Conservation (phyloP, 2,888 invertebrate species). For the Branchipolynoe longqiensis region DNA sequence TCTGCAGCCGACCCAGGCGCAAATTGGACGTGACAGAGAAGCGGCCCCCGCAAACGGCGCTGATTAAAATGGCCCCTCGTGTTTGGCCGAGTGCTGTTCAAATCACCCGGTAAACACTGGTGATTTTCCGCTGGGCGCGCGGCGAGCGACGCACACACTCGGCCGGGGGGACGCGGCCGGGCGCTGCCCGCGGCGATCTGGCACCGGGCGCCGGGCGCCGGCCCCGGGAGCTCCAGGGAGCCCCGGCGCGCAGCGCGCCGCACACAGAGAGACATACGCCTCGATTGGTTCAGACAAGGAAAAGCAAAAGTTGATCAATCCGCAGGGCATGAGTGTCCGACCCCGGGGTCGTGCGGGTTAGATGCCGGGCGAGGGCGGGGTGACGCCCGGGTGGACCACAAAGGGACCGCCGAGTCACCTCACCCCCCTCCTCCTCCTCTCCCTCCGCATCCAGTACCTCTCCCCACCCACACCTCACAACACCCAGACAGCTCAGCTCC, state of each 20-base stretch:
- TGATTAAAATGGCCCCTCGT: slow-evolving; percentile 58
- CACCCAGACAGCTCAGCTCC: no score
- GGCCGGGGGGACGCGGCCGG: not conserved
- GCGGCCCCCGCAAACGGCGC: slow-evolving; percentile 49
- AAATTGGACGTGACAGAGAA: slow-evolving; percentile 53
- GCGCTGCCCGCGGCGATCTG: slow-evolving; percentile 38
- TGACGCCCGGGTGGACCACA: not conserved
- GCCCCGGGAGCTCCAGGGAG: not conserved
- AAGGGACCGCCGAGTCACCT: no score
- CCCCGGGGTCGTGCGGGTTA: not conserved
- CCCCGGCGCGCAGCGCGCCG: not conserved
- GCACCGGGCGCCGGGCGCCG: not conserved
- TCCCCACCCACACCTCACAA: no score
- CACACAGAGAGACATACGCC: slow-evolving; percentile 29
- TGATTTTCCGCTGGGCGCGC: slow-evolving; percentile 34
- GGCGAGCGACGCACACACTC: not conserved
- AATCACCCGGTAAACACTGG: slow-evolving; percentile 56
- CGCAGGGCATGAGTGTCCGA: not conserved
- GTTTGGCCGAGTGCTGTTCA: slow-evolving; percentile 58
- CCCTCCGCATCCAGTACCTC: no score
- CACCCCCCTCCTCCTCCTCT: no score
- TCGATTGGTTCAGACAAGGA: slow-evolving; percentile 50
- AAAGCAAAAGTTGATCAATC: slow-evolving; percentile 48
- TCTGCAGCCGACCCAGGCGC: slow-evolving; percentile 48
- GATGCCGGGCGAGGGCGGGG: not conserved